Base-by-base conservation (phyloP, 2,797 vertebrate species). In the Acanthurus tractus region DNA sequence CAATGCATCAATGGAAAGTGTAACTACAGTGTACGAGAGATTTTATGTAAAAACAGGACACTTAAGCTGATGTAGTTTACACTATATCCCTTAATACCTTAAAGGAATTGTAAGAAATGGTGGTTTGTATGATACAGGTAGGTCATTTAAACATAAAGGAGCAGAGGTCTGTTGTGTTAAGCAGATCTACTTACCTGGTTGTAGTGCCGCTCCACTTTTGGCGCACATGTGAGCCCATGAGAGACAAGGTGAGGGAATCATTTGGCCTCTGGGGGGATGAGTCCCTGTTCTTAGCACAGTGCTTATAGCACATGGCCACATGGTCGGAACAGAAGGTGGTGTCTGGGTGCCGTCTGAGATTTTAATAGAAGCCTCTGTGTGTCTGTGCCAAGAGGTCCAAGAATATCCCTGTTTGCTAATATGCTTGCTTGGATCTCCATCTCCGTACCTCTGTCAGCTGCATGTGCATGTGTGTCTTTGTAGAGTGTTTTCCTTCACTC, bases 291-390 rank as follows among this genome's bases (percentile, higher is more conserved):
- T 82, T 84, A 83, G 83, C 62, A 11, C 73, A 54, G 65, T 40
- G 58, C 84, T 87, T 74, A 83, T 76, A 34, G 29, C 87, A 70
- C 86, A 74, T 58, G 79, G 58, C 76, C 87, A 70, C 71, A 85
- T 81, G 84, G 82, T 69, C 69, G 84, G 86, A 89, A 89, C 91
- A 93, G 89, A 90, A 90, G 92, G 90, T 91, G 87, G 86, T 89
- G 93, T 91, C 89, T 90, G 88, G 82, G 77, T 78, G 78, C 83
- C 58, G 89, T 94, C 93, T 93, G 86, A 89, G 90, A 70, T 78
- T 86, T 87, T 88, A 88, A 90, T 86, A 89, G 89, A 84, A 84
- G 89, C 69, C 75, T 86, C 81, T 89, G 64, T 91, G 88, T 88
- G 84, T 88, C 69, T 14, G 63, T 81, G 89, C 91, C 93, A 92